A percentile compares a stretch with the other conserved stretches of the same genome.
Evolutionary conservation across 2,888 invertebrate species (phyloP).

Genomic region (Pachliopta kotzebuea): DNA sequence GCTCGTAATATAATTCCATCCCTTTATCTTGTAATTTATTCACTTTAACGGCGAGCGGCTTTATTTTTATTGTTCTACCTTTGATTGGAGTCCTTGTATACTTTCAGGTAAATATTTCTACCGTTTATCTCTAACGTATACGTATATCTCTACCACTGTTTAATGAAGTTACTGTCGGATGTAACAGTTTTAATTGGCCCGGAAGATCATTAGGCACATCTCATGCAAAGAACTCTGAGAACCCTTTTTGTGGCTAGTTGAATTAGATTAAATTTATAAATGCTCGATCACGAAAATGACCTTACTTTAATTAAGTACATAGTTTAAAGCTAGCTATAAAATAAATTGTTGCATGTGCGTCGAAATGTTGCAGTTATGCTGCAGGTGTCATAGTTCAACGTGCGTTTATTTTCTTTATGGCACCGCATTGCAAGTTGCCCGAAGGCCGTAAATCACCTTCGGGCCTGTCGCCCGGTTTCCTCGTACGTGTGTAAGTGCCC

Average conservation of each 20-base stretch:
- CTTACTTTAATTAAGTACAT: slow-evolving; percentile 2
- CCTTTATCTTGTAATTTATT: slow-evolving; percentile 51
- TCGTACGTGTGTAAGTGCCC: slow-evolving; percentile 75
- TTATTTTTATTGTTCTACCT: slow-evolving; percentile 39
- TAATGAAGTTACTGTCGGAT: slow-evolving; percentile 16
- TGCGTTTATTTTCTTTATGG: slow-evolving; percentile 33
- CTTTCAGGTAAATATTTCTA: slow-evolving; percentile 32
- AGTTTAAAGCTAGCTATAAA: slow-evolving; percentile 6
- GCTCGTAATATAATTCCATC: slow-evolving; percentile 55
- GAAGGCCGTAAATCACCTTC: slow-evolving; percentile 67
- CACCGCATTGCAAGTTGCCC: slow-evolving; percentile 34
- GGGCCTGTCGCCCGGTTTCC: slow-evolving; percentile 71
- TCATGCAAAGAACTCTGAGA: neutral
- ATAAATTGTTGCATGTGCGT: slow-evolving; percentile 6
- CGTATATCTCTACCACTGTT: slow-evolving; percentile 7
- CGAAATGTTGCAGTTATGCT: slow-evolving; percentile 26
- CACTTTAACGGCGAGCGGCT: slow-evolving; percentile 35
- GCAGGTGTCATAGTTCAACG: slow-evolving; percentile 31
- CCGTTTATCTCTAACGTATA: slow-evolving; percentile 18
- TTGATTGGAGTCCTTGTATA: slow-evolving; percentile 37
- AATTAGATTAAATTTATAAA: neutral
- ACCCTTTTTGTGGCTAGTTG: neutral
- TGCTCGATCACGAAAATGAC: neutral
- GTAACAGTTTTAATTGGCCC: slow-evolving; percentile 12
- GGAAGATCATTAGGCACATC: slow-evolving; percentile 15